Conservation (phyloP, 2,797 vertebrate genomes). For the Mormyrus proboscirostris region DNA sequence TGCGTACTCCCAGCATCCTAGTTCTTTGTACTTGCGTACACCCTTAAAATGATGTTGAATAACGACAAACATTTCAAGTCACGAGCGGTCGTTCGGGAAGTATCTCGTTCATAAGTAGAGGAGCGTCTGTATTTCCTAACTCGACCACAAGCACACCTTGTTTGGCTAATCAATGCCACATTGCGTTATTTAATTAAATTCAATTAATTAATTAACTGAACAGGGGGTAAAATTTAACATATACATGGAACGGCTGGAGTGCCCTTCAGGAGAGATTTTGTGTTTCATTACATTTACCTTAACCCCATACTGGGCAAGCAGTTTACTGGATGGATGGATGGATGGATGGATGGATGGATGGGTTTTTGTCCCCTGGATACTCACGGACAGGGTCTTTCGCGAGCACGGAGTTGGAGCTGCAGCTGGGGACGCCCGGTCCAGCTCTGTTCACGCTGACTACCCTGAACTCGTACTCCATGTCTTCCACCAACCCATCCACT, state of each 20-base stretch:
- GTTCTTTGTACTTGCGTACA: too few relatives aligned
- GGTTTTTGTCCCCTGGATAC: conserved; percentile 8
- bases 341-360: neutral
- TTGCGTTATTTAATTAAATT: neutral
- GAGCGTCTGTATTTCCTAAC: neutral
- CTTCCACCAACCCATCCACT: conserved; percentile 51
- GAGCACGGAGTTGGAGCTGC: conserved; percentile 42
- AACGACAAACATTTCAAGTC: too few relatives aligned
- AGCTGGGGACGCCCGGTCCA: conserved; percentile 49
- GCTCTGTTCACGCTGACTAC: conserved; percentile 53
- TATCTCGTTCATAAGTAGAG: too few relatives aligned
- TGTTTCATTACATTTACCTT: neutral
- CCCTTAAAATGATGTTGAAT: too few relatives aligned
- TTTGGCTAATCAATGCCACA: neutral
- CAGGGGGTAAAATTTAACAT: neutral
- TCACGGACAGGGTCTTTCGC: conserved; percentile 57
- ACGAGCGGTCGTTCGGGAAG: too few relatives aligned
- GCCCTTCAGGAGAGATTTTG: neutral
- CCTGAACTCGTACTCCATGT: conserved; percentile 57
- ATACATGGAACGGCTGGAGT: neutral
- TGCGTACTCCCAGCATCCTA: too few relatives aligned
- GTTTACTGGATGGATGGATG: neutral
- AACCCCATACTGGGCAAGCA: neutral
- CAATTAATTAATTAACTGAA: neutral
- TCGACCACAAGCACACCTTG: too few relatives aligned